Evolutionary conservation across 2,113 vertebrate genomes (phyloP).

Genomic region (Peromyscus californicus): DNA sequence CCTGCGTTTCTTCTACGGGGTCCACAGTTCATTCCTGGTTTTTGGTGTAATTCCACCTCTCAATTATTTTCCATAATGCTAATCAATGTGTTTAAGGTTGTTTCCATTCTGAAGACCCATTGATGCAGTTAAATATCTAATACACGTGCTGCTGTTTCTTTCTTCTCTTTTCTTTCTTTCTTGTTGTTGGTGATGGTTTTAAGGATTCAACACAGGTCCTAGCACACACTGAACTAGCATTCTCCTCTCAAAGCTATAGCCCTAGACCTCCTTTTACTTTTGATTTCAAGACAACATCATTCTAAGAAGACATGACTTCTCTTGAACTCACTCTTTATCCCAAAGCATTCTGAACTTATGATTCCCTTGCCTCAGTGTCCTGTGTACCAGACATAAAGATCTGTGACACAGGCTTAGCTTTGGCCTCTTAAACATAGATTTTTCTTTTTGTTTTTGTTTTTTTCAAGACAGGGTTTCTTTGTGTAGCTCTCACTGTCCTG

Average conservation of each 20-base stretch:
- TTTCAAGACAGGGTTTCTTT: neutral
- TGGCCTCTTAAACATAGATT: neutral
- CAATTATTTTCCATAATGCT: neutral
- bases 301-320: too few relatives aligned
- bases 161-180: neutral
- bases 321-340: neutral
- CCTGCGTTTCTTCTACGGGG: constrained; percentile 6
- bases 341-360: neutral
- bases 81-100: constrained; percentile 17
- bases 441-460: neutral
- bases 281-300: neutral
- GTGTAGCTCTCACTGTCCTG: neutral
- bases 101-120: constrained; percentile 7
- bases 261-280: neutral
- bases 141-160: neutral
- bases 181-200: neutral
- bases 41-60: neutral
- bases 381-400: neutral
- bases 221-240: neutral
- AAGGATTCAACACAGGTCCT: neutral
- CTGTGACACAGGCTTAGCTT: neutral
- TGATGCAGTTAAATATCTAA: neutral
- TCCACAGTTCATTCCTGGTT: neutral
- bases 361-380: neutral
- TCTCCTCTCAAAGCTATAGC: neutral